Percentiles rank a stretch among this genome's conserved stretches.
Evolutionary conservation across 1,140 invertebrate species (phyloP).

Genomic region (Ceratosolen fusciceps): DNA sequence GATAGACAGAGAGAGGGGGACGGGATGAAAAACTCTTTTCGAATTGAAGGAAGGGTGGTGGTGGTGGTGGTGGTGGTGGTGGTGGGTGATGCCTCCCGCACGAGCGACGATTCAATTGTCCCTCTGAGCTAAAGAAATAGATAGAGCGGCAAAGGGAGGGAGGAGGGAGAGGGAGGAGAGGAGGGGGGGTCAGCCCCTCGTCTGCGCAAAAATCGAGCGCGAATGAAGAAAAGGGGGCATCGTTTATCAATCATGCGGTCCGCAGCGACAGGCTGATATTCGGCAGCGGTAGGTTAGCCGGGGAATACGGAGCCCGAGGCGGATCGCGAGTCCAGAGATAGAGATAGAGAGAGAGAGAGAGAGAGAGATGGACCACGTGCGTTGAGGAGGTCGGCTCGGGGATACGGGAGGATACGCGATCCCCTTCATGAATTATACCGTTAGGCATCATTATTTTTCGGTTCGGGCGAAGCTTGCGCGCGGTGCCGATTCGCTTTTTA

Average conservation of each 20-base stretch:
- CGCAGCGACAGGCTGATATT: constrained; percentile 61
- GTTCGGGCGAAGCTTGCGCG: constrained; percentile 31
- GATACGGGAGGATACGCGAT: neutral
- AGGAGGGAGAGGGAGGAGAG: neutral
- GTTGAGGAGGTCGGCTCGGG: no score
- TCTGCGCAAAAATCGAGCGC: constrained; percentile 51
- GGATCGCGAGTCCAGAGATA: no score
- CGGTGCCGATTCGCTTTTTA: constrained; percentile 22
- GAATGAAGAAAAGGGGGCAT: constrained; percentile 57
- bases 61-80: no score
- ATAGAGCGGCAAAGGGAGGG: constrained; percentile 47
- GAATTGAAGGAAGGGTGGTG: no score
- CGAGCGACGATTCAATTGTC: constrained; percentile 38
- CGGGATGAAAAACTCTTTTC: no score
- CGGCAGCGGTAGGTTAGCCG: constrained; percentile 57
- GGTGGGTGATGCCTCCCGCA: no score
- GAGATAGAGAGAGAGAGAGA: no score
- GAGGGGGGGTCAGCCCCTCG: no score
- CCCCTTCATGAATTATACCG: neutral
- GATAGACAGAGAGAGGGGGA: no score
- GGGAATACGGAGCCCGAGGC: constrained; percentile 49
- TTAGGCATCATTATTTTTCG: constrained; percentile 61
- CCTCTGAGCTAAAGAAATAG: neutral
- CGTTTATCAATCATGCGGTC: constrained; percentile 61
- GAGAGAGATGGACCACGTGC: no score